phyloP scores from a whole-genome alignment of 2,113 vertebrate species.

The Heloderma charlesbogerti region DNA sequence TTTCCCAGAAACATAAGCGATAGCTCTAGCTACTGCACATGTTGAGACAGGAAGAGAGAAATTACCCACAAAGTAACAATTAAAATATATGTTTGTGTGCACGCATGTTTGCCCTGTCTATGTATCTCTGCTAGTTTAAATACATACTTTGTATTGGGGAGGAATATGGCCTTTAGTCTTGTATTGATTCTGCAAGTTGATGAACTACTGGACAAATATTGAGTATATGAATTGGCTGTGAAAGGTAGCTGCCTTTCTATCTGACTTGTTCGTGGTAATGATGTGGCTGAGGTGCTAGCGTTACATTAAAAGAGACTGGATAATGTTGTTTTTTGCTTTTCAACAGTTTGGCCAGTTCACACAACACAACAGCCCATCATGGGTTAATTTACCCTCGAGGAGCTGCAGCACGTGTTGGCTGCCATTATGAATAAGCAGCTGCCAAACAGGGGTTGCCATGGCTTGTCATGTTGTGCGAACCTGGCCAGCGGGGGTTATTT shows the following conservation, averaged over 20 bases:
- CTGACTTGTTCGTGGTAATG: not conserved
- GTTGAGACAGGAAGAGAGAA: conserved; percentile 3
- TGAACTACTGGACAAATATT: not conserved
- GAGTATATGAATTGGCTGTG: not conserved
- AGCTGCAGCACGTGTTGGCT: too few relatives aligned
- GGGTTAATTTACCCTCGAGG: too few relatives aligned
- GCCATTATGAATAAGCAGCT: too few relatives aligned
- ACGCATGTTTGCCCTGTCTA: not conserved
- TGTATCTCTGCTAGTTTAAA: not conserved
- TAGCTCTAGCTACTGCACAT: not conserved
- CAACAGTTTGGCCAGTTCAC: not conserved
- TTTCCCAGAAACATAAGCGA: not conserved
- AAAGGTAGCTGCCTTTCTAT: not conserved
- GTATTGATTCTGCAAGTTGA: not conserved
- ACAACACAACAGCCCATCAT: too few relatives aligned
- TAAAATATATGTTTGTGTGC: not conserved
- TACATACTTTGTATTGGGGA: not conserved
- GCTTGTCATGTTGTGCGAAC: too few relatives aligned
- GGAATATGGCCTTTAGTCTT: not conserved
- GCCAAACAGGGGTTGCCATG: too few relatives aligned
- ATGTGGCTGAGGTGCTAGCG: not conserved
- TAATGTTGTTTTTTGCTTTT: not conserved
- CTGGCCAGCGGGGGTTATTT: too few relatives aligned
- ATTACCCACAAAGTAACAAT: conserved; percentile 1
- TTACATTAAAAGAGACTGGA: not conserved